Evolutionary conservation across 2,113 vertebrate genomes (phyloP), one percentile per base, ranked within the genome.

Genomic region (Mesitornis unicolor): DNA sequence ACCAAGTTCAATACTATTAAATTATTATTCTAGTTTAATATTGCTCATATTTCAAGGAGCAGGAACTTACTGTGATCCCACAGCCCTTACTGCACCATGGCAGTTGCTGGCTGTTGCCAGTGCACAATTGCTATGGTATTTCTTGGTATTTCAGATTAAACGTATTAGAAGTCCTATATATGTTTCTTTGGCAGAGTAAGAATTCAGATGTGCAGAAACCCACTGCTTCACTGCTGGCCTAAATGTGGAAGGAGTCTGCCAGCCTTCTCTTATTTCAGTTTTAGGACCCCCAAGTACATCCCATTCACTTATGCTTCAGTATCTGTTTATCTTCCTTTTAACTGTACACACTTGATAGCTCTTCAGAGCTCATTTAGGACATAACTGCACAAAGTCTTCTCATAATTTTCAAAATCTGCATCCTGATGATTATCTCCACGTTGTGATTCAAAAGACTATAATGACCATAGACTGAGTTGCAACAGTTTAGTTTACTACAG

Each of bases 161-260:
- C 7, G 1, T 2, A 5, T 56, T 31, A 13, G 4, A 16, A 12
- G 22, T 29, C n/a, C 43, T 38, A 0, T 0, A 6, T 3, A 48
- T 2, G 7, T 20, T 45, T 29, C 26, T 14, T 73, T 43, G 33
- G 53, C 40, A 53, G n/a, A 33, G 26, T 1, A 14, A 51, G 59
- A 17, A 7, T 51, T 42, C 2, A 2, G 35, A 21, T 5, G 36
- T 33, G 48, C 4, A 40, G 85, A 25, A 79, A 18, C 21, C 11
- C 25, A 9, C 5, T 15, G 14, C 33, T 38, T 6, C 9, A 2
- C 9, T 3, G 13, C 5, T 5, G 26, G 3, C 21, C 7, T 48
- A 36, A 12, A 9, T 1, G 61, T 35, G 54, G 14, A 29, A 48
- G 59, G 65, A 28, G 18, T 5, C 65, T 35, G 59, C 17, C 69